Percentiles rank a stretch among this genome's conserved stretches.
phyloP scores from a whole-genome alignment of 1,140 invertebrate species.

The Diorhabda sublineata region DNA sequence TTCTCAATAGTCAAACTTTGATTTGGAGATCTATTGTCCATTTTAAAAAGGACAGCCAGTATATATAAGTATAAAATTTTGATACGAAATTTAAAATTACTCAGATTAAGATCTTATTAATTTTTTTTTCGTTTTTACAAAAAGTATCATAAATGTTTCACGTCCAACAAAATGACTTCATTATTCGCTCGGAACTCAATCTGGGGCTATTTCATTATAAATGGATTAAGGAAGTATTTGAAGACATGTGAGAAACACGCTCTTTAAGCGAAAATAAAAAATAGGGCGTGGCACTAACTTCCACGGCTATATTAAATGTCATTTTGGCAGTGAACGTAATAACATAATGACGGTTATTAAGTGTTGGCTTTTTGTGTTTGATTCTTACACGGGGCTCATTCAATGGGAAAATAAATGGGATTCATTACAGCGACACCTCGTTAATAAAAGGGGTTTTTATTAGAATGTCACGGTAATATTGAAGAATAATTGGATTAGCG shows the following conservation, averaged over 20 bases:
- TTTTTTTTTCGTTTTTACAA: no score
- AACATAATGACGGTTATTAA: conserved; percentile 17
- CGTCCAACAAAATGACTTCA: not conserved
- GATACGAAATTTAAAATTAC: no score
- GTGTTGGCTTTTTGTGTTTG: conserved; percentile 6
- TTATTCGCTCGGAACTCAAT: not conserved
- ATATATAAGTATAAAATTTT: no score
- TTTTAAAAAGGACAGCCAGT: no score
- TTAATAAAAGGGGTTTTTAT: conserved; percentile 5
- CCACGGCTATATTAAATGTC: conserved; percentile 19
- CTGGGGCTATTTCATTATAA: conserved; percentile 20
- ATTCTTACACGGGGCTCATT: conserved; percentile 10
- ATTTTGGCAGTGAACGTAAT: conserved; percentile 20
- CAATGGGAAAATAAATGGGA: conserved; percentile 21
- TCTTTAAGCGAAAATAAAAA: conserved; percentile 4
- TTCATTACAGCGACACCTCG: conserved; percentile 16
- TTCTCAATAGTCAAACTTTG: no score
- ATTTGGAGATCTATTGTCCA: no score
- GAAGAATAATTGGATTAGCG: no score
- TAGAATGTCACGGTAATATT: no score
- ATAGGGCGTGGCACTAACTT: conserved; percentile 10
- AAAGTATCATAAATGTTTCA: not conserved
- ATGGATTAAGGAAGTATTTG: conserved; percentile 18
- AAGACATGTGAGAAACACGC: conserved; percentile 16
- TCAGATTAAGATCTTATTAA: no score